Percentiles rank a stretch among this genome's conserved stretches.
These are phyloP conservation scores for Aporophyla lueneburgensis DNA, from an alignment of 2,888 invertebrate genomes.

Conservation along the genomic window DNA sequence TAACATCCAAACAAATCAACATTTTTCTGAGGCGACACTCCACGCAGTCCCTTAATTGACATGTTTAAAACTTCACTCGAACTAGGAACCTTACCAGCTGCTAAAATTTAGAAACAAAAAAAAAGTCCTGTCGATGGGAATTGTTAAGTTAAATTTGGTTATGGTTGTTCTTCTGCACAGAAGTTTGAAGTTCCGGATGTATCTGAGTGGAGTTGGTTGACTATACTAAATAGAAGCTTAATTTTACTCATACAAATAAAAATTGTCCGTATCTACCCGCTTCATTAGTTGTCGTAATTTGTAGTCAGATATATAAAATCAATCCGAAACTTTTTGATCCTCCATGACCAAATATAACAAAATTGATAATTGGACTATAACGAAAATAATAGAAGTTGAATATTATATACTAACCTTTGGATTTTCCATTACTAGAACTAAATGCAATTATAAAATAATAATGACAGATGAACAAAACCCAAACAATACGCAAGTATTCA, in stretches of 20 bases:
- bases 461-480: constrained; percentile 83
- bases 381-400: constrained; percentile 76
- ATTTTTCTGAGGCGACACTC: constrained; percentile 86
- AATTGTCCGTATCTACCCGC: constrained; percentile 54
- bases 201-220: constrained; percentile 57
- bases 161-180: constrained; percentile 72
- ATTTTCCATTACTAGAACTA: constrained; percentile 90
- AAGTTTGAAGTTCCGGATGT: constrained; percentile 70
- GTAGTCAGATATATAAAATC: constrained; percentile 63
- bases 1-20: constrained; percentile 69
- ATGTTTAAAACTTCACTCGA: constrained; percentile 89
- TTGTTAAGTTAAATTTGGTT: constrained; percentile 78
- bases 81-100: constrained; percentile 91
- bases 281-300: constrained; percentile 41
- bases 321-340: constrained; percentile 73
- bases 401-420: constrained; percentile 90
- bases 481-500: constrained; percentile 86
- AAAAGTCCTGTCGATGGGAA: constrained; percentile 82
- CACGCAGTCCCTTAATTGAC: constrained; percentile 91
- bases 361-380: constrained; percentile 77
- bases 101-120: constrained; percentile 89
- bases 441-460: constrained; percentile 88
- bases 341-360: constrained; percentile 80
- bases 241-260: constrained; percentile 55
- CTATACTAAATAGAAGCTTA: constrained; percentile 63